phyloP scores from a whole-genome alignment of 2,797 vertebrate species.

The Hephaestus fuliginosus region DNA sequence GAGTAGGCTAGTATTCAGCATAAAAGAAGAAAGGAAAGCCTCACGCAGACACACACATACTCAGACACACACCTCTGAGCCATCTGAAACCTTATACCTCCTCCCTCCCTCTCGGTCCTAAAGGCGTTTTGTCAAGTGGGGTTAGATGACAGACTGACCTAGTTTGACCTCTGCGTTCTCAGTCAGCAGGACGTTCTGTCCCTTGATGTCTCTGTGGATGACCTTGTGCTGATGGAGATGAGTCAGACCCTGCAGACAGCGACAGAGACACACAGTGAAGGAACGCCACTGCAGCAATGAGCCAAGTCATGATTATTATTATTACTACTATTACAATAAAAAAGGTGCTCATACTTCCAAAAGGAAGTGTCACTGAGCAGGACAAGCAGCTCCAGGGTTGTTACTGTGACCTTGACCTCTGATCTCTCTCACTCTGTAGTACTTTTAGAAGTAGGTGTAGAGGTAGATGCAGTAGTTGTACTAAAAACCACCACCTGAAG shows the following conservation, averaged over 20 bases:
- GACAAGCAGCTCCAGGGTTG: background rate
- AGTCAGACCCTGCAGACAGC: conserved; percentile 90
- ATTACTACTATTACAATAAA: conserved; percentile 8
- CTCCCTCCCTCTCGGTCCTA: conserved; percentile 20
- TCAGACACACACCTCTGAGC: conserved; percentile 24
- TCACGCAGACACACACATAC: conserved; percentile 9
- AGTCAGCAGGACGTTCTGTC: conserved; percentile 97
- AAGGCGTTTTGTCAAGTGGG: conserved; percentile 44
- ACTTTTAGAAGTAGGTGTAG: no score
- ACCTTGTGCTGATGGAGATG: conserved; percentile 99
- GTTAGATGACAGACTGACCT: conserved; percentile 85
- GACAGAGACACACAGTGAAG: conserved; percentile 50
- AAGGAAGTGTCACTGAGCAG: conserved; percentile 15
- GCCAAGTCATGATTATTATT: conserved; percentile 16
- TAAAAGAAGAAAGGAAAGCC: conserved; percentile 51
- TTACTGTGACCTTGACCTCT: conserved; percentile 17
- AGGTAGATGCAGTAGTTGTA: no score
- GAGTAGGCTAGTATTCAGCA: conserved; percentile 58
- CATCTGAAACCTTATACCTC: conserved; percentile 51
- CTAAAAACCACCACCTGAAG: background rate
- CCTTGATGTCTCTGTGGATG: conserved; percentile 99
- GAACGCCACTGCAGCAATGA: conserved; percentile 25
- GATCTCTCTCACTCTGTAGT: background rate
- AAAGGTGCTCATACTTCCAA: conserved; percentile 5
- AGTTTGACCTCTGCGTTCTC: conserved; percentile 98